Base-by-base conservation (phyloP, 2,888 invertebrate species). In the Autographa gamma region DNA sequence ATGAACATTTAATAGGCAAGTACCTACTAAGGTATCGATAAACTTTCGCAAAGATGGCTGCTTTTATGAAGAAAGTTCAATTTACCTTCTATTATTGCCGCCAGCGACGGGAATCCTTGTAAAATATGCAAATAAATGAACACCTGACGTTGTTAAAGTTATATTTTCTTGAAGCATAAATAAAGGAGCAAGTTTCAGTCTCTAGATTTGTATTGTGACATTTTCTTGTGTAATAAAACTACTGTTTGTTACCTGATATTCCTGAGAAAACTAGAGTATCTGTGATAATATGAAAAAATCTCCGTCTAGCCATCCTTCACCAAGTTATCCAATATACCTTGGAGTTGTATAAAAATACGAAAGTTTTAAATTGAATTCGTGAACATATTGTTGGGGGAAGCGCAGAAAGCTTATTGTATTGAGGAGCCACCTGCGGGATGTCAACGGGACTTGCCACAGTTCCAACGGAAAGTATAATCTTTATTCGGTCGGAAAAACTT, bases 291-390 rank as follows among this genome's bases (percentile, higher is more conserved):
- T 48, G 54, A 61, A 63, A 74, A 73, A 74, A 60, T n/a, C 38
- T 68, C 13, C 60, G 72, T 82, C 75, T 71, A 71, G 67, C 38
- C 62, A 70, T 80, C 32, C 62, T 74, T 71, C 60, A 76, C 74
- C 78, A 85, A 85, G 73, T 84, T 86, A 84, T 86, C 77, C 82
- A 86, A 88, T 88, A 86, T 85, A 79, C 81, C 68, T 74, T 60
- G 38, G 71, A 76, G 79, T 79, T 77, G 75, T 79, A 82, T 85
- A 85, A 89, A 88, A 89, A 90, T 87, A 81, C 70, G 75, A 88
- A 90, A 92, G 86, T 90, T 91, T 90, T 85, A 89, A 90, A 91
- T 91, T 88, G 89, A 90, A 91, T 90, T 88, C 77, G 75, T 76
- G 79, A 78, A 84, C 87, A 80, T 81, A 80, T 75, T 81, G 85